These are phyloP conservation scores for Butastur rufipennis DNA, from an alignment of 2,113 vertebrate species.

Conservation along the genomic window DNA sequence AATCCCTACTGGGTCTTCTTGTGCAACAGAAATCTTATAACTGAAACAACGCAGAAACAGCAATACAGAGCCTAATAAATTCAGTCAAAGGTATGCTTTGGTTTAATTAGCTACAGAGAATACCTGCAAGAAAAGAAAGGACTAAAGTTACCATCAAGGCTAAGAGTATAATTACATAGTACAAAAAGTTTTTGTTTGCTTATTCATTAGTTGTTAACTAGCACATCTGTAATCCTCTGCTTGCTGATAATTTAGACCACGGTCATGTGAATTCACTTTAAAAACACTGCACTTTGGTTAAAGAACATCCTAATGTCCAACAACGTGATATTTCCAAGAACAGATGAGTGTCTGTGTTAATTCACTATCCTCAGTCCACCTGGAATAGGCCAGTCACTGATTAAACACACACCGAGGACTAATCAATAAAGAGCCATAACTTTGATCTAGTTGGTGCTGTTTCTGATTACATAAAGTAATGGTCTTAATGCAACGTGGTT, in stretches of 20 bases:
- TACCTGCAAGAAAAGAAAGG: background rate
- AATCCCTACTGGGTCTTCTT: background rate
- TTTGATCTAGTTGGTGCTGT: slow-evolving; percentile 19
- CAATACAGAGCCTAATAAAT: background rate
- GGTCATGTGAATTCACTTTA: background rate
- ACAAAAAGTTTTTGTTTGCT: background rate
- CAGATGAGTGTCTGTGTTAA: background rate
- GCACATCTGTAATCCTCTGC: background rate
- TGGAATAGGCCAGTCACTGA: background rate
- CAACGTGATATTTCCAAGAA: background rate
- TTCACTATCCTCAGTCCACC: background rate
- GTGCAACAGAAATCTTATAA: background rate
- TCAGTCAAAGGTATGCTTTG: background rate
- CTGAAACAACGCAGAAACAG: background rate
- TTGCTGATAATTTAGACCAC: background rate
- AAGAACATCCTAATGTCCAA: background rate
- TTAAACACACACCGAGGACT: background rate
- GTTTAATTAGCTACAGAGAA: background rate
- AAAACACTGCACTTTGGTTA: background rate
- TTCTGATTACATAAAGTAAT: slow-evolving; percentile 5
- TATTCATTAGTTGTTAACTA: background rate
- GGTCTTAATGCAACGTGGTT: background rate
- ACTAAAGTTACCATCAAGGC: background rate
- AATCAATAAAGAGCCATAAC: slow-evolving; percentile 24
- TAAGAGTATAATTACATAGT: background rate